These are phyloP conservation scores for Diceros bicornis DNA, from an alignment of 2,797 vertebrate genomes.

Conservation along the genomic window DNA sequence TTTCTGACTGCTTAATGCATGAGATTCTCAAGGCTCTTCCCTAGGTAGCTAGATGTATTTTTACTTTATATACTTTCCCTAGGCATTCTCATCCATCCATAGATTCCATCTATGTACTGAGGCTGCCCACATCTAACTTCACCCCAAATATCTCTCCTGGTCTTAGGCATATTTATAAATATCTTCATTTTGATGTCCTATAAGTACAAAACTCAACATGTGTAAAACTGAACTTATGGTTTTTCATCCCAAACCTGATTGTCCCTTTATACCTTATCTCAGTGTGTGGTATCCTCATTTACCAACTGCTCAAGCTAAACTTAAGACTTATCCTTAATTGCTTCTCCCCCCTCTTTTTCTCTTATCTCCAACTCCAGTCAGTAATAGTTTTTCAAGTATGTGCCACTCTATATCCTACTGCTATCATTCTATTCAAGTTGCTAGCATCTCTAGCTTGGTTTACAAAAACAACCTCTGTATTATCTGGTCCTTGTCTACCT, in stretches of 20 bases:
- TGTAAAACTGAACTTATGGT: background rate
- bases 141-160: background rate
- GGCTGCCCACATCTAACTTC: background rate
- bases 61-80: background rate
- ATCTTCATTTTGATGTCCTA: background rate
- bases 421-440: background rate
- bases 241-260: slow-evolving; percentile 18
- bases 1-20: background rate
- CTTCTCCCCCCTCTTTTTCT: background rate
- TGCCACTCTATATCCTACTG: background rate
- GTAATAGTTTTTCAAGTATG: background rate
- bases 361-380: background rate
- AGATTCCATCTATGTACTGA: slow-evolving; percentile 11
- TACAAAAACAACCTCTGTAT: background rate
- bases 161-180: slow-evolving; percentile 8
- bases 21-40: background rate
- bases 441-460: background rate
- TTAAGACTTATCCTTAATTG: background rate
- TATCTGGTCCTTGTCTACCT: background rate
- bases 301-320: background rate
- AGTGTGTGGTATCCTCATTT: background rate
- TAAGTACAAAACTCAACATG: background rate
- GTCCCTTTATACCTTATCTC: background rate
- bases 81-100: background rate
- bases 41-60: background rate